These are phyloP conservation scores for Riparia riparia DNA, from an alignment of 2,113 vertebrate species.

Conservation along the genomic window DNA sequence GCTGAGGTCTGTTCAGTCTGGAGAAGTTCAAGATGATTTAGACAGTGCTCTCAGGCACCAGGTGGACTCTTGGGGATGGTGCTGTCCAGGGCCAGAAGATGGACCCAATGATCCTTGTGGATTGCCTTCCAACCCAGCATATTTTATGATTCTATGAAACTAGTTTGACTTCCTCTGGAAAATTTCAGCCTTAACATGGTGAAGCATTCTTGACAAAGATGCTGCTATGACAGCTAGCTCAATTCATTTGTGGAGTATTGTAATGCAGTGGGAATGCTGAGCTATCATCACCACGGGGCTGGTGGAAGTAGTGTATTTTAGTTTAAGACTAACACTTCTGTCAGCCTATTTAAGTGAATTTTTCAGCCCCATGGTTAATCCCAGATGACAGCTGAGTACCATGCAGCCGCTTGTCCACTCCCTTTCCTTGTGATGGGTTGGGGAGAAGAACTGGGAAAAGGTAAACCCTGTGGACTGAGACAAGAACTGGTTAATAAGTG, in stretches of 20 bases:
- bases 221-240: neutral
- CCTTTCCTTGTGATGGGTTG: neutral
- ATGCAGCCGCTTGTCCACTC: neutral
- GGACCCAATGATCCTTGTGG: neutral
- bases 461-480: neutral
- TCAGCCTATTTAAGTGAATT: neutral
- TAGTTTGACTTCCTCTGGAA: neutral
- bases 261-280: neutral
- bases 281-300: neutral
- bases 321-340: neutral
- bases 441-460: neutral
- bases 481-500: neutral
- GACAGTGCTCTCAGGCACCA: neutral
- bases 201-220: neutral
- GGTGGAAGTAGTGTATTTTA: neutral
- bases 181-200: neutral
- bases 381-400: neutral
- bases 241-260: neutral
- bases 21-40: neutral
- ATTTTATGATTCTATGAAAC: neutral
- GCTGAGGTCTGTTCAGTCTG: neutral
- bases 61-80: neutral
- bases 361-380: neutral
- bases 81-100: neutral
- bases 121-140: neutral